phyloP scores from a whole-genome alignment of 2,113 vertebrate genomes.

The Zosterops lateralis region DNA sequence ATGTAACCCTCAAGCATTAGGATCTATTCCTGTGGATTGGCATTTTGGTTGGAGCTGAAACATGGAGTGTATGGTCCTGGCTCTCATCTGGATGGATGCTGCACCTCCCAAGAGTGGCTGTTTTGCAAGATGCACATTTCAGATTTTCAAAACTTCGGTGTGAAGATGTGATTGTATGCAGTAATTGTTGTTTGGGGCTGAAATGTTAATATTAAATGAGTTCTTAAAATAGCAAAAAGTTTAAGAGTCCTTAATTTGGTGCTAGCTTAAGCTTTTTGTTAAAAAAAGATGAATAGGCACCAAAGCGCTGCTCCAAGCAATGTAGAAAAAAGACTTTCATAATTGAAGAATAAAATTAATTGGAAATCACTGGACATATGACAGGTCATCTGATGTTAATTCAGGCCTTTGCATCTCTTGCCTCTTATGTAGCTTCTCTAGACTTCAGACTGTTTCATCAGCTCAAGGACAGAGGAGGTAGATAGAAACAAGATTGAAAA shows the following conservation, averaged over 20 bases:
- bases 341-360: background rate
- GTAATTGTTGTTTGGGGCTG: background rate
- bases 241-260: background rate
- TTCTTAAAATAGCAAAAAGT: background rate
- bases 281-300: background rate
- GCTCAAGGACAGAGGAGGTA: background rate
- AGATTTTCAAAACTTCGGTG: background rate
- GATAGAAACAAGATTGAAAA: background rate
- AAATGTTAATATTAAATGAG: background rate
- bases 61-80: background rate
- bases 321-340: background rate
- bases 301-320: rapidly evolving
- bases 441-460: background rate
- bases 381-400: background rate
- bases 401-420: background rate
- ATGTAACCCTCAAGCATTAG: background rate
- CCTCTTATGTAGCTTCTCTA: background rate
- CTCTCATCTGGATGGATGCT: background rate
- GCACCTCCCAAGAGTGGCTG: background rate
- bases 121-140: background rate
- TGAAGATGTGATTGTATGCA: background rate
- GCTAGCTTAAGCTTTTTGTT: background rate
- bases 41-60: background rate
- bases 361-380: background rate
- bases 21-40: background rate